Evolutionary conservation across 1,140 invertebrate species (phyloP).

Genomic region (Ganaspis sp.): DNA sequence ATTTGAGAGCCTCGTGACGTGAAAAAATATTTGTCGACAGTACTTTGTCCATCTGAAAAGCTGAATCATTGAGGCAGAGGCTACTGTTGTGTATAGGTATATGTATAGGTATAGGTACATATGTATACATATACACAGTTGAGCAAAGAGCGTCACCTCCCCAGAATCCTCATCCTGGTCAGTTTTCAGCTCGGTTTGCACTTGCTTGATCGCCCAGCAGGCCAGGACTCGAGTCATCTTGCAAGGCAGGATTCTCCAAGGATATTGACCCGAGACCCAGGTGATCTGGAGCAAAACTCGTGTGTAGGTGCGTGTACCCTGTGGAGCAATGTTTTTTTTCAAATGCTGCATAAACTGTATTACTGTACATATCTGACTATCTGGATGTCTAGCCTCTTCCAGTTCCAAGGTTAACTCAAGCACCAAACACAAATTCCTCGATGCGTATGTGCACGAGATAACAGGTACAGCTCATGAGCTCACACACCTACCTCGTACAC

Average conservation of each 20-base stretch:
- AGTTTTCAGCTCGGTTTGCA: background rate
- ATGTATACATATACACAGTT: too few relatives aligned
- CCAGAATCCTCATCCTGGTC: background rate
- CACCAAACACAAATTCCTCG: conserved; percentile 38
- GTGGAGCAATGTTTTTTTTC: conserved; percentile 33
- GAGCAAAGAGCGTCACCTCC: background rate
- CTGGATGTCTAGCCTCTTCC: conserved; percentile 21
- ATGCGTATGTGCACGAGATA: conserved; percentile 41
- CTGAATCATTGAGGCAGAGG: background rate
- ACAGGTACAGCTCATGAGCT: conserved; percentile 33
- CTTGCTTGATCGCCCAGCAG: conserved; percentile 19
- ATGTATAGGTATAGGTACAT: too few relatives aligned
- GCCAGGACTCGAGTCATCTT: conserved; percentile 43
- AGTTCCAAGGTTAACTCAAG: conserved; percentile 38
- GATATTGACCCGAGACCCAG: conserved; percentile 55
- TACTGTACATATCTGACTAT: conserved; percentile 6
- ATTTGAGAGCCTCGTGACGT: conserved; percentile 12
- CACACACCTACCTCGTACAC: background rate
- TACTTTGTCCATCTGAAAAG: background rate
- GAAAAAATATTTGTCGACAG: conserved; percentile 20
- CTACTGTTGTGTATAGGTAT: background rate
- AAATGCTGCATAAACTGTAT: conserved; percentile 19
- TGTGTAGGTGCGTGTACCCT: conserved; percentile 48
- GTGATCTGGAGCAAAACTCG: conserved; percentile 51
- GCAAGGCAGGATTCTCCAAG: conserved; percentile 58